phyloP scores from a whole-genome alignment of 1,140 invertebrate genomes.

The Sminthurides bifidus region DNA sequence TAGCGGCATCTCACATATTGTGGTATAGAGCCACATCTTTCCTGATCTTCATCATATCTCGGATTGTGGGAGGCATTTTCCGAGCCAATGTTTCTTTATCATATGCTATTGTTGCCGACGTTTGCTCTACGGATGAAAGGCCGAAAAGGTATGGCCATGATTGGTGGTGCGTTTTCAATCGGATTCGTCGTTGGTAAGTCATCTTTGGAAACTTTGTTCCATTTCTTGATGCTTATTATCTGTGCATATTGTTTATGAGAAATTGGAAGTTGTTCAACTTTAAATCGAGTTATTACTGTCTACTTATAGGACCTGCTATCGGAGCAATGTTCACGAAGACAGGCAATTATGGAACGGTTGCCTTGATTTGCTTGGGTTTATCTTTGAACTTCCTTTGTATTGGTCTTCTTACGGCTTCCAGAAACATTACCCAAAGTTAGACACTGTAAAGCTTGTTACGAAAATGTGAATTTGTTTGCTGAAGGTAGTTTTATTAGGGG shows the following conservation, averaged over 20 bases:
- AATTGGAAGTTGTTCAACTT: too few relatives aligned
- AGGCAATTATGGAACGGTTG: constrained; percentile 63
- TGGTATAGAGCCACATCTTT: constrained; percentile 86
- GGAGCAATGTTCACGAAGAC: constrained; percentile 75
- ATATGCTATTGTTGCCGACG: constrained; percentile 91
- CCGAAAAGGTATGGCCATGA: constrained; percentile 91
- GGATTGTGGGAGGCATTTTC: constrained; percentile 70
- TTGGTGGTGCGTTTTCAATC: constrained; percentile 93
- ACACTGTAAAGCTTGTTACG: constrained; percentile 1
- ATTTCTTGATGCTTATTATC: not conserved
- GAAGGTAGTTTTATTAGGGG: not conserved
- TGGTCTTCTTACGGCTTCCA: constrained; percentile 60
- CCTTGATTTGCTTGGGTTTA: constrained; percentile 68
- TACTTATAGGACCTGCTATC: constrained; percentile 59
- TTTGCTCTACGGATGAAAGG: constrained; percentile 63
- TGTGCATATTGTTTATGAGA: too few relatives aligned
- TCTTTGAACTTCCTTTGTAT: constrained; percentile 64
- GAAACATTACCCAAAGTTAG: constrained; percentile 70
- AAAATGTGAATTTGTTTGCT: not conserved
- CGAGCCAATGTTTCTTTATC: constrained; percentile 89
- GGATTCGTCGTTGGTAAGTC: constrained; percentile 73
- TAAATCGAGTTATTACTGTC: not conserved
- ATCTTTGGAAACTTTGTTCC: constrained; percentile 1
- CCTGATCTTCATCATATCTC: constrained; percentile 77
- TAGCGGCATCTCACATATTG: constrained; percentile 69